Percentiles rank a stretch among this genome's conserved stretches.
These are phyloP conservation scores for Lophotriccus pileatus DNA, from an alignment of 2,797 vertebrate species.

Conservation along the genomic window DNA sequence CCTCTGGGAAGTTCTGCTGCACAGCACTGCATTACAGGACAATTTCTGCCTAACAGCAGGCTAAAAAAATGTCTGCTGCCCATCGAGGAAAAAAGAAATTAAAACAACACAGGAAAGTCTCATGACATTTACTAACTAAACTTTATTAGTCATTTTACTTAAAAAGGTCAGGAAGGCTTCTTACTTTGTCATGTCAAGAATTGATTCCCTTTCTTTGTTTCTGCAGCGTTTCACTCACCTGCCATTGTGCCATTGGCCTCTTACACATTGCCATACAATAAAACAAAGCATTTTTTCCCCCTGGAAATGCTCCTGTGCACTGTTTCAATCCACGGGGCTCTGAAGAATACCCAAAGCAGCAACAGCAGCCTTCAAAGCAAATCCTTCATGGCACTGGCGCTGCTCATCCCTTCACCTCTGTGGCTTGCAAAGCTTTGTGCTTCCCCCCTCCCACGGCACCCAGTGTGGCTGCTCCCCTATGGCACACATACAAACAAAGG, in stretches of 20 bases:
- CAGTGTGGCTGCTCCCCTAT: fast-evolving
- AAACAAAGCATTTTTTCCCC: not conserved
- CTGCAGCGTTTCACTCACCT: not conserved
- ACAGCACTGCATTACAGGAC: fast-evolving
- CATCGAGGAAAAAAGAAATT: fast-evolving
- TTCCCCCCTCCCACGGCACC: fast-evolving
- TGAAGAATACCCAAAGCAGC: fast-evolving
- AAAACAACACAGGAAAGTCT: not conserved
- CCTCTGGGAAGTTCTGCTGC: no score
- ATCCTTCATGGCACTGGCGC: fast-evolving
- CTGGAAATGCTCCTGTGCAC: not conserved
- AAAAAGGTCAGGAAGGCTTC: not conserved
- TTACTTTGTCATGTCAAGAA: not conserved
- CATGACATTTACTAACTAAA: not conserved
- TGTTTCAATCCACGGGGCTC: not conserved
- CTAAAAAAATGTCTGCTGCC: not conserved
- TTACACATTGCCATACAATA: not conserved
- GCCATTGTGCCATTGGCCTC: not conserved
- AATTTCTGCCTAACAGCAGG: not conserved
- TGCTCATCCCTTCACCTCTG: fast-evolving
- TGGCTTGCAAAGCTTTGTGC: fast-evolving
- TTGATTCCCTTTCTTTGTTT: not conserved
- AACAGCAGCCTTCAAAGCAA: not conserved
- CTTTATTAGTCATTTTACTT: not conserved
- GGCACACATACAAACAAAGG: fast-evolving